phyloP scores from a whole-genome alignment of 2,113 vertebrate genomes.

The Eolophus roseicapilla region DNA sequence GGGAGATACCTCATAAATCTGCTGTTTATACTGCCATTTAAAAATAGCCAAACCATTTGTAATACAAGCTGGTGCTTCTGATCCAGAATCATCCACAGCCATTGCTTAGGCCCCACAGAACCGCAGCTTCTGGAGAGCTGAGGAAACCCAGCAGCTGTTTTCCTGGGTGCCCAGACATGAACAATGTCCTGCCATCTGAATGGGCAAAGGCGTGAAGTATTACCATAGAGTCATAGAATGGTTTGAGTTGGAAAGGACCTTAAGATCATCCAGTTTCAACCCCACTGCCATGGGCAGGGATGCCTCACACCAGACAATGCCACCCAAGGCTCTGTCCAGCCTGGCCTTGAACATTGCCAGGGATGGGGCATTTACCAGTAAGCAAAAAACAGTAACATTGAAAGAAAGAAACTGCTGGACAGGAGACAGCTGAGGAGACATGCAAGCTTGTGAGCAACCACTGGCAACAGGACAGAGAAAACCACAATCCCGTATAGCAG shows the following conservation, averaged over 20 bases:
- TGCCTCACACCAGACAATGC: not conserved
- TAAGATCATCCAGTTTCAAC: not conserved
- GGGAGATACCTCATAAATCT: not conserved
- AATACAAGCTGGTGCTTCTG: not conserved
- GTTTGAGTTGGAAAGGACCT: not conserved
- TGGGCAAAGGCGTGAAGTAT: not conserved
- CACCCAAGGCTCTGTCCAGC: not conserved
- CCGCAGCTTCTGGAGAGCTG: not conserved
- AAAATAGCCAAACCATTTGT: not conserved
- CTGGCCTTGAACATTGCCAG: not conserved
- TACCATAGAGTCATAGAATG: not conserved
- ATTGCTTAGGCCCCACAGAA: not conserved
- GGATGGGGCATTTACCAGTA: not conserved
- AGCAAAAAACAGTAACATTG: not conserved
- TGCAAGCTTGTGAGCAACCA: not conserved
- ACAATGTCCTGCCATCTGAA: not conserved
- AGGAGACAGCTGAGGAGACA: not conserved
- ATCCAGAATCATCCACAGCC: not conserved
- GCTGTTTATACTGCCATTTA: not conserved
- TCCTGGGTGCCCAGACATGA: not conserved
- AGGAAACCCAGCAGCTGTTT: not conserved
- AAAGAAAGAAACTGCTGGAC: not conserved
- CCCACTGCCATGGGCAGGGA: not conserved
- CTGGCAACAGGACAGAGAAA: not conserved
- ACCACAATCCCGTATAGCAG: not conserved